A percentile compares a stretch with the other conserved stretches of the same genome.
Evolutionary conservation across 1,140 invertebrate genomes (phyloP).

Genomic region (Macrosteles quadrilineatus): DNA sequence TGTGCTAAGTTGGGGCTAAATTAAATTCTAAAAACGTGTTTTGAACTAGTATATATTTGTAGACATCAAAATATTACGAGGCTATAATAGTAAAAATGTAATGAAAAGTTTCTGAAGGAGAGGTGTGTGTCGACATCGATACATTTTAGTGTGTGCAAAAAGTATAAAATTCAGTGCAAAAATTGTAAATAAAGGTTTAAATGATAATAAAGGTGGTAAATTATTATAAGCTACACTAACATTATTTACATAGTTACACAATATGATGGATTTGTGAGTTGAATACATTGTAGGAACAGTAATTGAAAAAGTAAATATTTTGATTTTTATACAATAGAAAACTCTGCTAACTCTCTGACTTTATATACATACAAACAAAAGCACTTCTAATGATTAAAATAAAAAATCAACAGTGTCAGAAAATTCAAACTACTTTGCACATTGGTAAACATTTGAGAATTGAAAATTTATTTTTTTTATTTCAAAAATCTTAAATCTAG

Average conservation of each 20-base stretch:
- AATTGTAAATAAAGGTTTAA: neutral
- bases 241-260: conserved; percentile 11
- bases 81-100: neutral
- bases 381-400: too few relatives aligned
- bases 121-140: neutral
- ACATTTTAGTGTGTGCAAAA: neutral
- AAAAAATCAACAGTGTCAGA: too few relatives aligned
- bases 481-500: too few relatives aligned
- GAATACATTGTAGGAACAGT: neutral
- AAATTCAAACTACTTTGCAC: too few relatives aligned
- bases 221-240: neutral
- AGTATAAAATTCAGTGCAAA: neutral
- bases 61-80: conserved; percentile 14
- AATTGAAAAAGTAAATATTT: neutral
- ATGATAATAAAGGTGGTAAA: neutral
- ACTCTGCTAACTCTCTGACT: neutral
- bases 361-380: too few relatives aligned
- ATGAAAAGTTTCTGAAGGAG: neutral
- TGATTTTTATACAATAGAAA: neutral
- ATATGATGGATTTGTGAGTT: neutral
- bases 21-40: neutral
- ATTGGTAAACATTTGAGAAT: too few relatives aligned
- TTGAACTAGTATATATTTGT: neutral
- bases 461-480: too few relatives aligned
- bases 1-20: neutral